phyloP scores from a whole-genome alignment of 2,113 vertebrate genomes.

The Tringa solitaria region DNA sequence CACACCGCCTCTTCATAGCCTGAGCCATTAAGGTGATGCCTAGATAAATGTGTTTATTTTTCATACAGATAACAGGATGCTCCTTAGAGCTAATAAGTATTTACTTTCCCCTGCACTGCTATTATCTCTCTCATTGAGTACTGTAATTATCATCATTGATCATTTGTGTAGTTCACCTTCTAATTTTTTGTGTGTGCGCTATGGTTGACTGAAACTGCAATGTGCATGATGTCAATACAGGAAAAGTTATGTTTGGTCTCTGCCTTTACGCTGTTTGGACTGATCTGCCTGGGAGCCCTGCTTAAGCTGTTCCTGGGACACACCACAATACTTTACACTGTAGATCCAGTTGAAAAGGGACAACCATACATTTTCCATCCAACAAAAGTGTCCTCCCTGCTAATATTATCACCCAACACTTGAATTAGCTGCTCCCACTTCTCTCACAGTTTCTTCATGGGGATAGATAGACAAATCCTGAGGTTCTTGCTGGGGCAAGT shows the following conservation, averaged over 20 bases:
- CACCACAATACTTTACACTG: neutral
- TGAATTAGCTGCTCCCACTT: neutral
- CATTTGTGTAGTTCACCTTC: neutral
- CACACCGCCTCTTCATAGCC: neutral
- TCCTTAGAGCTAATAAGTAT: constrained; percentile 34
- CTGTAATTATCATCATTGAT: constrained; percentile 34
- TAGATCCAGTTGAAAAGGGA: neutral
- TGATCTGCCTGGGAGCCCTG: neutral
- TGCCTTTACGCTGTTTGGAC: neutral
- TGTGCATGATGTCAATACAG: neutral
- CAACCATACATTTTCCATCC: neutral
- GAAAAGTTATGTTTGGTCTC: neutral
- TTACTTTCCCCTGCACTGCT: constrained; percentile 26
- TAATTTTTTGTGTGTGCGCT: neutral
- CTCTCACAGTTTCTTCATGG: neutral
- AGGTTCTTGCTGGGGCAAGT: neutral
- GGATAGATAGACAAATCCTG: neutral
- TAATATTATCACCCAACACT: neutral
- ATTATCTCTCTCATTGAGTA: constrained; percentile 21
- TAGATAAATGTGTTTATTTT: constrained; percentile 49
- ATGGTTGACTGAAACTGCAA: neutral
- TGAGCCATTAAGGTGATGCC: constrained; percentile 11
- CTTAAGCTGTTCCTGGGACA: neutral
- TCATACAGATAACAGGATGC: constrained; percentile 43
- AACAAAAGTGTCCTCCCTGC: neutral